phyloP scores from a whole-genome alignment of 30 jellyfish, hydroid and myxozoan genomes.

The Hydractinia echinata region DNA sequence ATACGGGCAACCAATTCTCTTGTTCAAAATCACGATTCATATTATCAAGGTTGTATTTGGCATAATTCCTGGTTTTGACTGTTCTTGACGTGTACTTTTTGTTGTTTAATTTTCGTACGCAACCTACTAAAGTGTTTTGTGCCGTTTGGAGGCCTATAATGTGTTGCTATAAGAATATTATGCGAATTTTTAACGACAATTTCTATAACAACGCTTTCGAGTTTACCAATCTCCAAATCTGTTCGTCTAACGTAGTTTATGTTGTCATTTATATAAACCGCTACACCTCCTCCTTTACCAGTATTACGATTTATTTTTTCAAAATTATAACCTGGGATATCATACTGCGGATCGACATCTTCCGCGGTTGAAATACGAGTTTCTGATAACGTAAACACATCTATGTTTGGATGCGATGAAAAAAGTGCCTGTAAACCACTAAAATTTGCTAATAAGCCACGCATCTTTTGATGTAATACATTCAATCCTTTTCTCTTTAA shows the following conservation, averaged over 20 bases:
- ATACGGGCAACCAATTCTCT: constrained; percentile 20
- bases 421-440: background rate
- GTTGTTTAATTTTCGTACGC: constrained; percentile 1
- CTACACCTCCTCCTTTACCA: constrained; percentile 20
- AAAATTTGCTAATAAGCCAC: constrained; percentile 32
- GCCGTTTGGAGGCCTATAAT: constrained; percentile 18
- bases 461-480: constrained; percentile 47
- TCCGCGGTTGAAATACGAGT: background rate
- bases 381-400: constrained; percentile 1
- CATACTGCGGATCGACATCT: background rate
- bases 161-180: constrained; percentile 19
- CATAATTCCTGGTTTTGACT: constrained; percentile 1
- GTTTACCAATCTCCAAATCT: background rate
- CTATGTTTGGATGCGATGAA: constrained; percentile 15
- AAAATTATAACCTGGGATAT: background rate
- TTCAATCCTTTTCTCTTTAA: constrained; percentile 16
- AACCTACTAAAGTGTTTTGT: constrained; percentile 6
- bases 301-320: background rate
- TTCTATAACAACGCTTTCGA: constrained; percentile 3
- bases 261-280: background rate
- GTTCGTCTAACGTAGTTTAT: constrained; percentile 9
- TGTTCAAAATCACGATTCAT: constrained; percentile 8
- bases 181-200: background rate
- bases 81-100: background rate
- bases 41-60: background rate